Conservation (phyloP, 1,140 invertebrate genomes). For the Cydia fagiglandana region DNA sequence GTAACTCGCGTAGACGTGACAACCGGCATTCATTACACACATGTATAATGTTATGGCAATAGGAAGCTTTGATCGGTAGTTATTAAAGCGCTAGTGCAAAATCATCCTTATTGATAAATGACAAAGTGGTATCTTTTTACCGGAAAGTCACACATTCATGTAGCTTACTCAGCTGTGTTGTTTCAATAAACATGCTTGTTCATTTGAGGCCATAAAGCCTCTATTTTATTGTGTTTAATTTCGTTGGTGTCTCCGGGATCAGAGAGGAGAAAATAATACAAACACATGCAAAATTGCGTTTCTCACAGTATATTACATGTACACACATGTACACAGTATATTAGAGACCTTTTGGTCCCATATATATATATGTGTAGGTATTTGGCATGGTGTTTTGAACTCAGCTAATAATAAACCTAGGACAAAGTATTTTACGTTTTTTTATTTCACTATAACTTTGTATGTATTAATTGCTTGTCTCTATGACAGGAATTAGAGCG, state of each 20-base stretch:
- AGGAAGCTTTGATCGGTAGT: neutral
- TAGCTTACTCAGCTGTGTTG: neutral
- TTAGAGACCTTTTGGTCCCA: no score
- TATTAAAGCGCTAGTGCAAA: neutral
- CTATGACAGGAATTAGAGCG: no score
- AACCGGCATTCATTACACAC: constrained; percentile 43
- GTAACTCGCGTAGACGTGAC: constrained; percentile 47
- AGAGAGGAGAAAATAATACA: neutral
- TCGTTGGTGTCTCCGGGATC: neutral
- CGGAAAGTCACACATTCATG: neutral
- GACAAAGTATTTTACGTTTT: no score
- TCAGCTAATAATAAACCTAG: no score
- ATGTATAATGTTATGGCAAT: constrained; percentile 38
- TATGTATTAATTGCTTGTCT: no score
- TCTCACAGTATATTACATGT: no score
- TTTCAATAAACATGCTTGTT: constrained; percentile 1
- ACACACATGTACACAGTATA: no score
- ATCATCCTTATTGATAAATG: neutral
- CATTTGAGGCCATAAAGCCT: neutral
- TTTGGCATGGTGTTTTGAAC: no score
- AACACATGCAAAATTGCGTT: neutral
- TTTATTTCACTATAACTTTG: no score
- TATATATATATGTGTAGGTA: no score
- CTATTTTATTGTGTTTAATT: constrained; percentile 11
- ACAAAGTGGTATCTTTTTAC: neutral